Base-by-base conservation (phyloP, 2,888 invertebrate species). In the Rosalia funebris region DNA sequence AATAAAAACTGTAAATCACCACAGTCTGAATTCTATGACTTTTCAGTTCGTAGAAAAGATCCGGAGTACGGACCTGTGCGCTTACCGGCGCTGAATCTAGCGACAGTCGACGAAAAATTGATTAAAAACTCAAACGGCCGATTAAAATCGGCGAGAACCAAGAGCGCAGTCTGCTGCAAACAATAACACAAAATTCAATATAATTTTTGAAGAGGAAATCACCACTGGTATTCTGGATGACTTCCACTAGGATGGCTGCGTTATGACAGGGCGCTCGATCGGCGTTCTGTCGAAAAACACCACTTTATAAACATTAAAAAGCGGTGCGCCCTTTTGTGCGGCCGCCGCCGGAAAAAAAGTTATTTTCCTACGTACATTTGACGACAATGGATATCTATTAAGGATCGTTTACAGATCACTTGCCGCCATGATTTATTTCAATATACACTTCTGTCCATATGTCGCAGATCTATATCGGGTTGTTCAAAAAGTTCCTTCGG, bases 181-280 rank as follows among this genome's bases (percentile, higher is more conserved):
- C 69, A 69, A 64, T 69, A 62, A 61, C 53, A 53, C 41, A 53
- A 66, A 66, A 64, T 68, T 66, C 69, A 61, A 69, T 66, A 64
- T 62, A 61, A 69, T 65, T 69, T 34, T 63, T 59, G 52, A 59
- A 65, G 60, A 63, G 69, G 67, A 69, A 67, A 67, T 67, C 63
- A 64, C 53, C 54, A 66, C 60, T 66, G 62, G 57, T 64, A 63
- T 65, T 66, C 57, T 56, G 57, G 63, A 67, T 66, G 60, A 69
- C 64, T 69, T 68, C 69, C 66, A 60, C 66, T 57, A 69, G 64
- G 60, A 57, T 69, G 67, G 34, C 25, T 62, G 59, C 61, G 58
- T 64, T 68, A 62, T 65, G 42, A 53, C 25, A 7, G 9, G 20
- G 44, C 25, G 7, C 44, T 25, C 25, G 3, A 20, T 25, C 41